Evolutionary conservation across 2,113 vertebrate species (phyloP).

Genomic region (Bagarius yarrelli): DNA sequence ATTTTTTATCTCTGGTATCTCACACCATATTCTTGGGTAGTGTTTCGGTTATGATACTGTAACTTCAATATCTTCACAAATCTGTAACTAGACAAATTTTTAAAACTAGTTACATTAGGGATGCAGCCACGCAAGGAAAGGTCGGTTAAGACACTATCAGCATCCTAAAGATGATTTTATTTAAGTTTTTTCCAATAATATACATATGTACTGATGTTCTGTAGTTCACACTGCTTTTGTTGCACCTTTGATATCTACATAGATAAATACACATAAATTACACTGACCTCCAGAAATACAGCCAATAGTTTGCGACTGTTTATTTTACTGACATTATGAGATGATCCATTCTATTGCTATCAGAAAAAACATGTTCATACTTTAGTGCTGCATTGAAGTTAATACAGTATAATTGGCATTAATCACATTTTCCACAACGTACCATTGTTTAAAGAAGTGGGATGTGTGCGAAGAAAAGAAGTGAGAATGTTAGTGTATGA

Average conservation of each 20-base stretch:
- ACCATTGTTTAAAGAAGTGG: slow-evolving; percentile 15
- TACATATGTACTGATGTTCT: not conserved
- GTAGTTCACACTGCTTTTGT: not conserved
- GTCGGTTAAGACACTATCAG: not conserved
- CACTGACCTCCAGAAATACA: not conserved
- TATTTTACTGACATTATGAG: slow-evolving; percentile 7
- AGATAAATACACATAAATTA: not conserved
- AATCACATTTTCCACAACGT: slow-evolving; percentile 21
- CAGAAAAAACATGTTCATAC: not conserved
- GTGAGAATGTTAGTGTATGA: slow-evolving; percentile 22
- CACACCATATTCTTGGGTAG: not conserved
- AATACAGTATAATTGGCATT: slow-evolving; percentile 25
- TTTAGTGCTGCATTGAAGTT: slow-evolving; percentile 7
- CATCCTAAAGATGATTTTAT: not conserved
- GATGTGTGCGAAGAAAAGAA: slow-evolving; percentile 20
- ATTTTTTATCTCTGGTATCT: not conserved
- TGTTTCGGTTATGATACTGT: not conserved
- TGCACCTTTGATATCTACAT: not conserved
- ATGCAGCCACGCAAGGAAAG: not conserved
- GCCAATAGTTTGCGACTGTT: not conserved
- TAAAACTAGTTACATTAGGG: not conserved
- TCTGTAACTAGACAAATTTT: not conserved
- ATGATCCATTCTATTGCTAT: slow-evolving; percentile 12
- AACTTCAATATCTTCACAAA: not conserved
- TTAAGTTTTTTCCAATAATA: not conserved